Base-by-base conservation (phyloP, 1,140 invertebrate species). In the Centruroides vittatus region DNA sequence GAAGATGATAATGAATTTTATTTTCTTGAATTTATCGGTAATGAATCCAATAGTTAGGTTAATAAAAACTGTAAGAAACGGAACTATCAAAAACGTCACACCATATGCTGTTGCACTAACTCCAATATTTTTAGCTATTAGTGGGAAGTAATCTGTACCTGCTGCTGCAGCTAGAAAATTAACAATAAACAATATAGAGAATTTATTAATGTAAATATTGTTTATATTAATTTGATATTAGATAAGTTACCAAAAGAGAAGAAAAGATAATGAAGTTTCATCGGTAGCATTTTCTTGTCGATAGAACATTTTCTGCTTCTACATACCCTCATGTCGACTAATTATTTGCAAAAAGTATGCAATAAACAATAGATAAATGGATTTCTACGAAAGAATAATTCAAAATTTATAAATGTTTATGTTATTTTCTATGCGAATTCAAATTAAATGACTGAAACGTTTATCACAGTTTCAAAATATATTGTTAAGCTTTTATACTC, bases 1-100 rank as follows among this genome's bases (percentile, higher is more conserved):
- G 7, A 80, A 72, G 78, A 88, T 82, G 59, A 85, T 85, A 35
- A 81, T 65, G 55, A 90, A 73, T 69, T 71, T 89, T 88, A 69
- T 89, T 13, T 64, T 65, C 4, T 68, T 61, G 10, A 68, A 66
- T 55, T 72, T 72, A 61, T 75, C 73, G 11, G 72, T 69, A 6
- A 73, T 48, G 2, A 67, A 61, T 23, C 73, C 73, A 50, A 71
- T 60, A 0, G 72, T 35, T n/a, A 71, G 71, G 35, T 73, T 69
- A 0, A 69, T 64, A 36, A 75, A 58, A 57, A 72, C 67, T 5
- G 67, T 67, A 12, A 71, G 46, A 61, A 75, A 72, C 23, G 73
- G 72, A 56, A 74, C 65, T 3, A 70, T 56, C 35, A 68, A 67
- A 59, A 71, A 75, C 41, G 74, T 70, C 3, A 72, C 61, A 34